Evolutionary conservation across 2,888 invertebrate species (phyloP), one percentile per base, ranked within the genome.

Genomic region (Drosophila peninsularis): DNA sequence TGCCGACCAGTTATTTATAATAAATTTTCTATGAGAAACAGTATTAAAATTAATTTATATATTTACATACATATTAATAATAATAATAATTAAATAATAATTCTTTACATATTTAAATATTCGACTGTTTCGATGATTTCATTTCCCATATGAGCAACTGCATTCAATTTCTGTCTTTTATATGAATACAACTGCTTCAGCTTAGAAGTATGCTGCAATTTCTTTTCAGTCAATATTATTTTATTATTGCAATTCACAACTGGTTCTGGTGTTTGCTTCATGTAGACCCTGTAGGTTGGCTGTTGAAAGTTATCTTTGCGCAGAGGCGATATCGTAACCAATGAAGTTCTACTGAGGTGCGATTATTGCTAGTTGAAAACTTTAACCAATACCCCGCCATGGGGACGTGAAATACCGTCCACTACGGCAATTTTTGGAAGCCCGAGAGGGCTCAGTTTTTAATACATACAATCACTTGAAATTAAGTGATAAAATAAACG

Each of bases 351-450:
- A 95, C 96, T 95, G 96, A 96, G 96, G 95, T 95, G 96, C 95
- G 95, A 95, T 96, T 96, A 96, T 96, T 96, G 96, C 96, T 96
- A 96, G 96, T 96, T 96, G 96, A 96, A 96, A 96, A 96, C 96
- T 96, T 96, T 96, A 95, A 96, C 96, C 96, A 96, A 96, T 96
- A 96, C 96, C 96, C 96, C 96, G 96, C 96, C 95, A 93, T 94
- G 95, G 94, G 95, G 95, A 95, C 95, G 95, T 96, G 96, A 95
- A 96, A 96, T 94, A 96, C 94, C 95, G 95, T 95, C 95, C 95
- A 94, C 95, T 94, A 94, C 94, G 96, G 95, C 96, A 96, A 96
- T 96, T 96, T 96, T 96, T 96, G 95, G 92, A 94, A 94, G 95
- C 95, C 94, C 93, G 93, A 90, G 92, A 92, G 93, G 94, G 94